A percentile compares a stretch with the other conserved stretches of the same genome.
These are phyloP conservation scores for Notothenia rossii DNA, from an alignment of 2,113 vertebrate species.

Conservation along the genomic window DNA sequence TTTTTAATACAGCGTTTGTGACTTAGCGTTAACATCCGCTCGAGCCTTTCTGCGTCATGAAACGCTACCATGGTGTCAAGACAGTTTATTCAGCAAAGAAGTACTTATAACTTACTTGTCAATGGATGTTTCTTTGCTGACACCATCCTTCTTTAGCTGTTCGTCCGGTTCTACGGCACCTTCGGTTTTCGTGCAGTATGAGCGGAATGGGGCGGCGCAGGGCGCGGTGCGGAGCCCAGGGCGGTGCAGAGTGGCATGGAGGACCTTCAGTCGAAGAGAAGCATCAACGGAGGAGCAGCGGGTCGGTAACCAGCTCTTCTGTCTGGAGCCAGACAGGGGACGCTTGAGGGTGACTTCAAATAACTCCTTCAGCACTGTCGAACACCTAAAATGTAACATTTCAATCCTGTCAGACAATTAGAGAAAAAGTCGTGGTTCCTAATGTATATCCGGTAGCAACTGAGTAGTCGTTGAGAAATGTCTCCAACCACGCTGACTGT, in stretches of 20 bases:
- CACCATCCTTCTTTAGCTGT: constrained; percentile 73
- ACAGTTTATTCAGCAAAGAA: neutral
- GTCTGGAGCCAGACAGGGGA: constrained; percentile 55
- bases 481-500: neutral
- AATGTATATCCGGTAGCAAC: constrained; percentile 15
- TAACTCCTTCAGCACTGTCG: constrained; percentile 82
- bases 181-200: constrained; percentile 80
- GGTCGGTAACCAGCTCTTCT: constrained; percentile 59
- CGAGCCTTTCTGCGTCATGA: constrained; percentile 34
- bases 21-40: constrained; percentile 26
- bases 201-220: constrained; percentile 33
- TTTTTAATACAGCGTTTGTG: neutral
- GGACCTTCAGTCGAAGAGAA: constrained; percentile 39
- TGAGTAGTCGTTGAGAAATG: rapidly evolving
- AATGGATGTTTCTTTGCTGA: constrained; percentile 37
- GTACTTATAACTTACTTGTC: constrained; percentile 77
- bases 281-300: constrained; percentile 55
- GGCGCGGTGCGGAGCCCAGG: constrained; percentile 36
- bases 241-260: constrained; percentile 52
- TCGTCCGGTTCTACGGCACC: constrained; percentile 68
- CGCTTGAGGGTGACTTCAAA: constrained; percentile 77
- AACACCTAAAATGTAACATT: constrained; percentile 84
- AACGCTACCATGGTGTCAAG: neutral
- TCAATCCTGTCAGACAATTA: constrained; percentile 76
- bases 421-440: constrained; percentile 41